phyloP scores from a whole-genome alignment of 1,140 invertebrate genomes.

The Ctenoplectra terminalis region DNA sequence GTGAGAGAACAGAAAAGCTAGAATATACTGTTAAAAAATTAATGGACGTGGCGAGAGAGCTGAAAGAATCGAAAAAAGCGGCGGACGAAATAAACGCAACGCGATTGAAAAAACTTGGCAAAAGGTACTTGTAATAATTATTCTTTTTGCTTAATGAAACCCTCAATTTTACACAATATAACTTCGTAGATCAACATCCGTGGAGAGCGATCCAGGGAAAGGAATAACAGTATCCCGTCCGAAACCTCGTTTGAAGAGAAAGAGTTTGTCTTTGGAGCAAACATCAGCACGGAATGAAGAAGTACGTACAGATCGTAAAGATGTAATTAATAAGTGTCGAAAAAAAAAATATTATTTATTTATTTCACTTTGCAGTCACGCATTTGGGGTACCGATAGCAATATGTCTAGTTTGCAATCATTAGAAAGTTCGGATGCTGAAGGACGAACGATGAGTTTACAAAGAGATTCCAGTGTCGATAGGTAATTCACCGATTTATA shows the following conservation, averaged over 20 bases:
- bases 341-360: slow-evolving; percentile 1
- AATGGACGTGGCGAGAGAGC: slow-evolving; percentile 78
- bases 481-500: slow-evolving; percentile 81
- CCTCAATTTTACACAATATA: not conserved
- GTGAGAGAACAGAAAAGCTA: slow-evolving; percentile 77
- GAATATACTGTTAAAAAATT: slow-evolving; percentile 80
- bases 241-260: slow-evolving; percentile 87
- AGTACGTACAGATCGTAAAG: slow-evolving; percentile 66
- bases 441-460: slow-evolving; percentile 82
- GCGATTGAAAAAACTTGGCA: slow-evolving; percentile 77
- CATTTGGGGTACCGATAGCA: slow-evolving; percentile 88
- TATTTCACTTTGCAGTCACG: slow-evolving; percentile 60
- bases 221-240: slow-evolving; percentile 77
- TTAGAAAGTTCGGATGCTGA: slow-evolving; percentile 85
- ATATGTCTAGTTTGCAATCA: slow-evolving; percentile 91
- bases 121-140: slow-evolving; percentile 70
- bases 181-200: slow-evolving; percentile 75
- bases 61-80: slow-evolving; percentile 79
- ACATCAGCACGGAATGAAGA: slow-evolving; percentile 86
- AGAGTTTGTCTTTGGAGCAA: slow-evolving; percentile 90
- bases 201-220: slow-evolving; percentile 80
- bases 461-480: slow-evolving; percentile 89
- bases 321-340: not conserved
- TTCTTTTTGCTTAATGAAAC: not conserved
- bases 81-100: slow-evolving; percentile 71